Evolutionary conservation across 30 jellyfish, hydroid and myxozoan species (phyloP).

Genomic region (Mastigias papua): DNA sequence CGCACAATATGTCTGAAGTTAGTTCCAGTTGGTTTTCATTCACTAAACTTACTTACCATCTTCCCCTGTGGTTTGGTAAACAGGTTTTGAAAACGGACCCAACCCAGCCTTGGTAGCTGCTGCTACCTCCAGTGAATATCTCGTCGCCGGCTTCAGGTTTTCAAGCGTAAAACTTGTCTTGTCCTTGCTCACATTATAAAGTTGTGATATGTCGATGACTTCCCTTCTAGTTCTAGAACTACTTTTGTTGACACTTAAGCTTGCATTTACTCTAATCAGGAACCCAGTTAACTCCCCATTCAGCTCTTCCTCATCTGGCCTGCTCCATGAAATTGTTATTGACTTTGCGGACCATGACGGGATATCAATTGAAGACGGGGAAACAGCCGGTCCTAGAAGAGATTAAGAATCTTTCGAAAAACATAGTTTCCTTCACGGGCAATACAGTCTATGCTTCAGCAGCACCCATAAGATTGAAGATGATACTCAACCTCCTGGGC

Average conservation of each 20-base stretch:
- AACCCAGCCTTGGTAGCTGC: slow-evolving; percentile 68
- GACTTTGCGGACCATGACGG: slow-evolving; percentile 74
- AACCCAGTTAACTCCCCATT: slow-evolving; percentile 64
- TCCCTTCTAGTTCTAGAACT: slow-evolving; percentile 39
- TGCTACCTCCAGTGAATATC: slow-evolving; percentile 68
- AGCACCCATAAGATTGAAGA: too few relatives aligned
- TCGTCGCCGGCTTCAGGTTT: slow-evolving; percentile 78
- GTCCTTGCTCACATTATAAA: slow-evolving; percentile 30
- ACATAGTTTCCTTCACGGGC: too few relatives aligned
- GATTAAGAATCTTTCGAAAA: neutral
- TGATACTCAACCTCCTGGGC: too few relatives aligned
- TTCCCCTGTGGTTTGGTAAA: slow-evolving; percentile 56
- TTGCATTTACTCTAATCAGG: slow-evolving; percentile 36
- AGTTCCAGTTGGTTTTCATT: too few relatives aligned
- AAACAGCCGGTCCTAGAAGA: slow-evolving; percentile 41
- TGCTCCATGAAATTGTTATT: slow-evolving; percentile 48
- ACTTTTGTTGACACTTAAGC: neutral
- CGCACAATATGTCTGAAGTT: too few relatives aligned
- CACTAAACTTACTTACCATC: slow-evolving; percentile 74
- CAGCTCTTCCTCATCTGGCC: slow-evolving; percentile 48
- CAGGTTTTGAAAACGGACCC: slow-evolving; percentile 80
- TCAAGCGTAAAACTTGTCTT: slow-evolving; percentile 45
- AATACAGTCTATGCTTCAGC: too few relatives aligned
- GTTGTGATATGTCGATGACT: neutral
- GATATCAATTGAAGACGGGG: slow-evolving; percentile 51